These are phyloP conservation scores for Meteorus colon DNA, from an alignment of 2,888 invertebrate species.

Conservation along the genomic window DNA sequence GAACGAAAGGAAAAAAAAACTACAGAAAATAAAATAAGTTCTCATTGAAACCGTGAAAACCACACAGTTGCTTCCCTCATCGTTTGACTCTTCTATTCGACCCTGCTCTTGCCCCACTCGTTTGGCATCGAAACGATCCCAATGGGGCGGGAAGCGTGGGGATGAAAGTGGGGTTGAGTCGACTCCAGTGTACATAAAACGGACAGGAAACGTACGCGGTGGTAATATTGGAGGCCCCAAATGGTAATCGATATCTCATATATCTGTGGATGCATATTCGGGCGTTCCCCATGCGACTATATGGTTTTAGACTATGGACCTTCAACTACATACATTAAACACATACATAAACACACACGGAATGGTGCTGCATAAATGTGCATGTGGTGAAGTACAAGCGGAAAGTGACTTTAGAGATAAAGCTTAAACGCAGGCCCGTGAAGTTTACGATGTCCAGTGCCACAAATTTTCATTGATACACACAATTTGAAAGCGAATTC, in stretches of 20 bases:
- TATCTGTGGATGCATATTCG: slow-evolving; percentile 64
- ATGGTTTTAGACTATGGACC: neutral
- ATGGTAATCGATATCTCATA: slow-evolving; percentile 70
- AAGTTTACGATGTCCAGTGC: slow-evolving; percentile 37
- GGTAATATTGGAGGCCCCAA: slow-evolving; percentile 67
- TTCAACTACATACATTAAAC: neutral
- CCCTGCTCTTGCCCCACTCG: neutral
- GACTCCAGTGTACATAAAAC: slow-evolving; percentile 29
- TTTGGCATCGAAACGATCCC: slow-evolving; percentile 36
- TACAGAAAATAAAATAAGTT: slow-evolving; percentile 14
- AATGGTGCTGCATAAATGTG: neutral
- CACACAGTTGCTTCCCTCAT: slow-evolving; percentile 21
- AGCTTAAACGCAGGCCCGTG: slow-evolving; percentile 31
- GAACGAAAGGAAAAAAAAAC: neutral
- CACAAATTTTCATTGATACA: slow-evolving; percentile 46
- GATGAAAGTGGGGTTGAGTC: slow-evolving; percentile 44
- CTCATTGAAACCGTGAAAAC: slow-evolving; percentile 20
- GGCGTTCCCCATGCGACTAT: slow-evolving; percentile 48
- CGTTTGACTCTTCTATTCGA: slow-evolving; percentile 21
- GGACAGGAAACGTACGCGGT: slow-evolving; percentile 55
- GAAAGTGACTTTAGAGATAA: slow-evolving; percentile 40
- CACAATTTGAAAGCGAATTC: slow-evolving; percentile 27
- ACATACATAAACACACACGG: neutral
- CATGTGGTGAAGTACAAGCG: neutral
- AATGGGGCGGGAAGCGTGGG: slow-evolving; percentile 42